A percentile compares a stretch with the other conserved stretches of the same genome.
Conservation (phyloP, 2,888 invertebrate genomes). For the Phanerotoma sp. region DNA sequence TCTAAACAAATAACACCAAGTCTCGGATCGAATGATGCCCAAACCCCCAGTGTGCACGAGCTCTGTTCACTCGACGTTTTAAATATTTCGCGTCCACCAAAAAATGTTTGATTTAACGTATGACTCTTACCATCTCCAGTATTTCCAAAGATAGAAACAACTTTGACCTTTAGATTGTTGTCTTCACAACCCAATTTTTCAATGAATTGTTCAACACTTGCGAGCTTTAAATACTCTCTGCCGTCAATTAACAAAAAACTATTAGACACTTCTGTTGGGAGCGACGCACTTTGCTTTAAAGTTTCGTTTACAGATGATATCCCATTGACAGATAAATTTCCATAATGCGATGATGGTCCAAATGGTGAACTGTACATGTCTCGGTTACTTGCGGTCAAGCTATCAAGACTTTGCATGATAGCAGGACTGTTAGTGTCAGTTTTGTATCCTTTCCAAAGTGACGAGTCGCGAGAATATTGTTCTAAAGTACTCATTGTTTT, state of each 20-base stretch:
- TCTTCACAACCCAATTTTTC: slow-evolving; percentile 58
- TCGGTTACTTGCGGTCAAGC: slow-evolving; percentile 32
- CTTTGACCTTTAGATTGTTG: slow-evolving; percentile 67
- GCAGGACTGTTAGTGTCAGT: slow-evolving; percentile 43
- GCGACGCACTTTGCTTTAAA: slow-evolving; percentile 22
- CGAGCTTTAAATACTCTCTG: slow-evolving; percentile 64
- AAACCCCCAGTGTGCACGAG: slow-evolving; percentile 76
- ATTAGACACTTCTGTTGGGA: slow-evolving; percentile 36
- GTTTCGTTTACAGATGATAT: slow-evolving; percentile 24
- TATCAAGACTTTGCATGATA: slow-evolving; percentile 53
- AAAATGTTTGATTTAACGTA: slow-evolving; percentile 72
- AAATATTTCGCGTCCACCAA: slow-evolving; percentile 64
- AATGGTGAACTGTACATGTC: slow-evolving; percentile 25
- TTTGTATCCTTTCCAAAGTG: slow-evolving; percentile 26
- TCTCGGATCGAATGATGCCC: slow-evolving; percentile 71
- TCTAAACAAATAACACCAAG: slow-evolving; percentile 72
- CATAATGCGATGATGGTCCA: slow-evolving; percentile 21
- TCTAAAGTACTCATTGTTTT: slow-evolving; percentile 30
- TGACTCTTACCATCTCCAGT: slow-evolving; percentile 83
- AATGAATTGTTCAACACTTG: slow-evolving; percentile 61
- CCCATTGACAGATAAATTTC: slow-evolving; percentile 33
- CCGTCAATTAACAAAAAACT: slow-evolving; percentile 66
- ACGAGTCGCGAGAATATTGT: slow-evolving; percentile 10
- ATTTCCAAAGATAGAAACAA: slow-evolving; percentile 81
- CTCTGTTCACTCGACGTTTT: slow-evolving; percentile 67